Evolutionary conservation across 2,888 invertebrate genomes (phyloP).

Genomic region (Spodoptera littoralis): DNA sequence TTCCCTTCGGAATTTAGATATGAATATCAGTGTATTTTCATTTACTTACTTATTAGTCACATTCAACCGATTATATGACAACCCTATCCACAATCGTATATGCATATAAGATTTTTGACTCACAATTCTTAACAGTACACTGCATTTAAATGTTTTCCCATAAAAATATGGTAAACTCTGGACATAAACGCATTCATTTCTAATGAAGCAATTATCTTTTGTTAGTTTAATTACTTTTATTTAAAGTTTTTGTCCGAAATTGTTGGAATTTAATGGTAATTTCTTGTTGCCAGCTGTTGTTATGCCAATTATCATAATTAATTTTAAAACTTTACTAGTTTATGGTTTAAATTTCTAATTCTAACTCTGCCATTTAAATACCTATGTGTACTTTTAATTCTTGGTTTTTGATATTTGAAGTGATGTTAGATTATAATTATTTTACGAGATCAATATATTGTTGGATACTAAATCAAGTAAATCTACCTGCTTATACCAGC

Average conservation of each 20-base stretch:
- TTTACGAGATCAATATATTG: too few species aligned
- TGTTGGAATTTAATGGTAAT: conserved; percentile 22
- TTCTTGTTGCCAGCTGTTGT: conserved; percentile 14
- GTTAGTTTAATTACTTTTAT: conserved; percentile 51
- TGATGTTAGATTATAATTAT: too few species aligned
- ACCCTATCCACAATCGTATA: conserved; percentile 24
- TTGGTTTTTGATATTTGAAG: too few species aligned
- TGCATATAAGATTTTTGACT: conserved; percentile 18
- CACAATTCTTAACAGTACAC: conserved; percentile 42
- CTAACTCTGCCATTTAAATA: too few species aligned
- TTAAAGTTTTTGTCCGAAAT: conserved; percentile 29
- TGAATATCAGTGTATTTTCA: too few species aligned
- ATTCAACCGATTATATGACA: conserved; percentile 4
- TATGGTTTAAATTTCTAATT: background rate
- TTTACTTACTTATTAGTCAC: too few species aligned
- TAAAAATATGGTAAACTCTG: conserved; percentile 43
- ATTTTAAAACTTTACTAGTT: background rate
- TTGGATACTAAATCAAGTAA: too few species aligned
- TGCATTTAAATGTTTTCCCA: conserved; percentile 49
- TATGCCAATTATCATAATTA: background rate
- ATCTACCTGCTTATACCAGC: too few species aligned
- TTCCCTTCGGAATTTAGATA: too few species aligned
- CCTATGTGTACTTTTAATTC: too few species aligned
- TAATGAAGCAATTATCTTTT: conserved; percentile 54
- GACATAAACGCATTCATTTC: conserved; percentile 32